Evolutionary conservation across 2,888 invertebrate genomes (phyloP), one percentile per base, ranked within the genome.

Genomic region (Macropis europaea): DNA sequence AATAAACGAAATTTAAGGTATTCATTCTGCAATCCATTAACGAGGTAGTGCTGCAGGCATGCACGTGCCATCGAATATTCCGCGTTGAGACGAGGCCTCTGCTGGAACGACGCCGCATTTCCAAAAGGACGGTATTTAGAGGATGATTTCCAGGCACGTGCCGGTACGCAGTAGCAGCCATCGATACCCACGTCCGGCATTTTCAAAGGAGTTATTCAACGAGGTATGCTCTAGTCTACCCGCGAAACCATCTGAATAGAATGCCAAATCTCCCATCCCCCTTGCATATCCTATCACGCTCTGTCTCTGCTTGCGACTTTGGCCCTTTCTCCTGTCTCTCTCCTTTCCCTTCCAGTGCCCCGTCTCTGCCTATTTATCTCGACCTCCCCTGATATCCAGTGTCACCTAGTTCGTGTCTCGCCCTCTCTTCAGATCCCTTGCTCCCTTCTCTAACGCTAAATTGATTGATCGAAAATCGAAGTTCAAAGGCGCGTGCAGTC

Each of bases 121-220:
- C 68, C 57, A 62, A 68, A 74, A 62, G 77, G 69, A 59, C 61
- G 78, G 77, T 76, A 83, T 83, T 77, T 79, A 68, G 72, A 77
- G 75, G 76, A 82, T 81, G 83, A 83, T 77, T 81, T 75, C 56
- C 67, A 75, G 78, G 72, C 82, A 85, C 84, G 85, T 81, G 84
- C 76, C 73, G 62, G 74, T 81, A 82, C 73, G 70, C 73, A 67
- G 73, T 77, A 66, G 69, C 73, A 70, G 69, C 43, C 78, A 76
- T 77, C 73, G 83, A 83, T 83, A 79, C 67, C 73, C 71, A 63
- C 74, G 68, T 76, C 73, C 73, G 76, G 69, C 73, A 77, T 81
- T 82, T 79, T 81, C 80, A 85, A 84, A 81, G 81, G 78, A 79
- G 81, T 81, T 83, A 84, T 84, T 85, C 81, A 62, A 69, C 68